A percentile compares a stretch with the other conserved stretches of the same genome.
phyloP scores from a whole-genome alignment of 2,888 invertebrate species.

The Tenthredo scrophulariae region DNA sequence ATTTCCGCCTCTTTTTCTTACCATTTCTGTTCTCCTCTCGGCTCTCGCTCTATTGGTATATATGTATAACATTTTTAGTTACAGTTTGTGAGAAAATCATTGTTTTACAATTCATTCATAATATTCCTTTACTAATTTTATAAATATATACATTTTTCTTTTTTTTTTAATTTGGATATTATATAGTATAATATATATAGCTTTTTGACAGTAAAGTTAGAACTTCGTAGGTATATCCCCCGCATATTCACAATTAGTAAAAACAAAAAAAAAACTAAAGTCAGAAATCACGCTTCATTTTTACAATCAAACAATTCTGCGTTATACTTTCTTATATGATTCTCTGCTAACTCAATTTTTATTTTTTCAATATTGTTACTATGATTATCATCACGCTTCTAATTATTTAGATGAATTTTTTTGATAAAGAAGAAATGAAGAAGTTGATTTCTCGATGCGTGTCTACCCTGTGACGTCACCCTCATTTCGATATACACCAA shows the following conservation, averaged over 20 bases:
- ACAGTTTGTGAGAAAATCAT: constrained; percentile 1
- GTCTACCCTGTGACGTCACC: constrained; percentile 61
- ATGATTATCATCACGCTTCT: neutral
- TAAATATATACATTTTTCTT: neutral
- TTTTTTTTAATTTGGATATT: neutral
- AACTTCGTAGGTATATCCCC: neutral
- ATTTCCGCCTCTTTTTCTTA: constrained; percentile 24
- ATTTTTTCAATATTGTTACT: neutral
- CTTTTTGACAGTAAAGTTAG: neutral
- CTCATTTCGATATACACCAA: constrained; percentile 61
- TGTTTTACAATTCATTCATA: neutral
- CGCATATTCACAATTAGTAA: neutral
- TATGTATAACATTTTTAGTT: constrained; percentile 9
- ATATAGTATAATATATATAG: neutral
- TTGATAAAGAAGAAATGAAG: neutral
- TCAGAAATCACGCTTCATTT: neutral
- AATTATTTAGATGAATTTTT: neutral
- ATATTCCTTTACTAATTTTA: neutral
- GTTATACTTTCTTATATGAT: neutral
- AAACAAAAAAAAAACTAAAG: neutral
- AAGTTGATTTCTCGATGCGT: constrained; percentile 59
- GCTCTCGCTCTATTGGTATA: constrained; percentile 32
- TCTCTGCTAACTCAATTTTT: neutral
- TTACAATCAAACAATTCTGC: constrained; percentile 13
- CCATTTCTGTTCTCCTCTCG: constrained; percentile 21